Evolutionary conservation across 2,888 invertebrate species (phyloP).

Genomic region (Lapara coniferarum): DNA sequence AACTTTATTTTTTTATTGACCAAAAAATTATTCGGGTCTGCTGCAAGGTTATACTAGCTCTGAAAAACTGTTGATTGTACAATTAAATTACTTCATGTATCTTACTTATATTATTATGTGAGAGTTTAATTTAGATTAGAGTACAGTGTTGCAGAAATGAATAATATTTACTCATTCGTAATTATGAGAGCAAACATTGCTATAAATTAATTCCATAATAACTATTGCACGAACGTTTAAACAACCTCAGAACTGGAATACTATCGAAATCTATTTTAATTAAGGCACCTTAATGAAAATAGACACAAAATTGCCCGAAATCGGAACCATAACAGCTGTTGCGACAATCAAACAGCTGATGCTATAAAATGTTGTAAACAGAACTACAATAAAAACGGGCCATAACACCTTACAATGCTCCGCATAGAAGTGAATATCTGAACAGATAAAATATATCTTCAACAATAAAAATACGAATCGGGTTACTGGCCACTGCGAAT

Average conservation of each 20-base stretch:
- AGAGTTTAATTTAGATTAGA: too few relatives aligned
- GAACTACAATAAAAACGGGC: slow-evolving; percentile 66
- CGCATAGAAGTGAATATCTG: slow-evolving; percentile 11
- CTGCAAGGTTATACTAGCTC: background rate
- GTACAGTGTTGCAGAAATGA: too few relatives aligned
- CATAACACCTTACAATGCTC: slow-evolving; percentile 30
- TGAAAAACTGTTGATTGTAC: background rate
- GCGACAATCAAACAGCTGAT: slow-evolving; percentile 76
- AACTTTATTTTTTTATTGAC: slow-evolving; percentile 28
- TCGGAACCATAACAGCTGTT: slow-evolving; percentile 53
- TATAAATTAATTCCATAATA: too few relatives aligned
- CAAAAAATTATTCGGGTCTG: background rate
- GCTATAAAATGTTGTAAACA: slow-evolving; percentile 68
- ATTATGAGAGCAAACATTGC: too few relatives aligned
- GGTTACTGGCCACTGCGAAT: background rate
- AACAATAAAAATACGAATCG: background rate
- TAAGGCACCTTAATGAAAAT: slow-evolving; percentile 43
- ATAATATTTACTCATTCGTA: too few relatives aligned
- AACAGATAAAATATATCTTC: slow-evolving; percentile 5
- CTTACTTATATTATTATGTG: too few relatives aligned
- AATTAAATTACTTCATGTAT: background rate
- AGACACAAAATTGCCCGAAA: slow-evolving; percentile 48
- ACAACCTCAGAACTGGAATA: background rate
- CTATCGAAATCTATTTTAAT: slow-evolving; percentile 6
- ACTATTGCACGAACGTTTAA: background rate